Base-by-base conservation (phyloP, 2,888 invertebrate genomes). In the Acrobasis consociella region DNA sequence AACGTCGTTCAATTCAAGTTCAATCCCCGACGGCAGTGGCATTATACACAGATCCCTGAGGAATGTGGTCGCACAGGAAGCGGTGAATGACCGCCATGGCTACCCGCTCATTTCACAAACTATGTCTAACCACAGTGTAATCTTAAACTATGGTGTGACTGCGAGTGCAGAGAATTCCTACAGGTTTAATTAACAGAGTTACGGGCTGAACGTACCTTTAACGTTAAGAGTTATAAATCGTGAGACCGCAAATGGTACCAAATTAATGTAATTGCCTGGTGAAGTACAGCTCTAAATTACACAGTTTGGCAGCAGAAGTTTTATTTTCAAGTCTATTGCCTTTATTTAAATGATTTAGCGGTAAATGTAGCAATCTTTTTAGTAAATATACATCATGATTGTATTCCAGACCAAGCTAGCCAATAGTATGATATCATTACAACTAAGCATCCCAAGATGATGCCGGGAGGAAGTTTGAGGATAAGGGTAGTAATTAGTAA, bases 31-130 rank as follows among this genome's bases (percentile, higher is more conserved):
- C 64, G 68, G 67, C 70, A 69, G 69, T 69, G 63, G 69, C 67
- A 66, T 73, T 68, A 65, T 65, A 69, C 69, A 72, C 72, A 70
- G 72, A 72, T 78, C 79, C 84, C 85, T 46, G 60, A 75, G 87
- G 90, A 90, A 90, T 90, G 90, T 81, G 76, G 87, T 83, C 75
- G 68, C 78, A 73, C 87, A 79, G 85, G 87, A 82, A 82, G 66
- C 77, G 83, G 81, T 69, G 80, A 80, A 71, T 72, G 83, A 80
- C 82, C 82, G 73, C 72, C 60, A 49, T 46, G 31, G 52, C 37
- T 64, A 62, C 67, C 70, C 60, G 62, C 66, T 66, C 60, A 66
- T 66, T 64, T 66, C 46, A 64, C 61, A 63, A 64, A 49, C 55
- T 49, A 64, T 64, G 61, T 64, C 59, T 61, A 53, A 64, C 60